phyloP scores from a whole-genome alignment of 2,888 invertebrate genomes.

The Synergus laeviventris region DNA sequence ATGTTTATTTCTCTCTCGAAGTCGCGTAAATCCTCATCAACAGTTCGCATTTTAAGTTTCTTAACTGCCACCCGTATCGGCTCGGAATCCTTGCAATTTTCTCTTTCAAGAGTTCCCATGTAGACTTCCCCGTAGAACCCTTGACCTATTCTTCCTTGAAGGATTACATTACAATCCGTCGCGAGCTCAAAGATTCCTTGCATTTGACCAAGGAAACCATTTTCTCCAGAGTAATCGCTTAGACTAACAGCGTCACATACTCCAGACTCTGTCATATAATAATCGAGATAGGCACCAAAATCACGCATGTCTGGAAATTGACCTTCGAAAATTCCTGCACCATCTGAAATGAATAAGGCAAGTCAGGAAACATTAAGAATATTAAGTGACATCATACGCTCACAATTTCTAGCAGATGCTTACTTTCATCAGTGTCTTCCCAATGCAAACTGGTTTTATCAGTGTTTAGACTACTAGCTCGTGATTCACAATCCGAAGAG shows the following conservation, averaged over 20 bases:
- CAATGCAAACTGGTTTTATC: constrained; percentile 69
- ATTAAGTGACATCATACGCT: not conserved
- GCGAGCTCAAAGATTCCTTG: constrained; percentile 79
- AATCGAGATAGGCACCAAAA: constrained; percentile 62
- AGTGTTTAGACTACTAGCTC: constrained; percentile 67
- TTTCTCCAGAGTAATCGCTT: constrained; percentile 43
- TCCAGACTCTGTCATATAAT: constrained; percentile 63
- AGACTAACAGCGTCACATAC: constrained; percentile 48
- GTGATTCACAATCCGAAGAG: constrained; percentile 68
- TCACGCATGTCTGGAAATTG: constrained; percentile 57
- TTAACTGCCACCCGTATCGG: constrained; percentile 83
- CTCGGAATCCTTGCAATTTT: constrained; percentile 76
- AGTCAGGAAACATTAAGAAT: not conserved
- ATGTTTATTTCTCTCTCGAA: constrained; percentile 91
- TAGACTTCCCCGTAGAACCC: constrained; percentile 93
- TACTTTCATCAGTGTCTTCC: constrained; percentile 68
- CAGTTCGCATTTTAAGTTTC: constrained; percentile 79
- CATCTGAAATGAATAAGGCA: not conserved
- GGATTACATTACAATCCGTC: constrained; percentile 79
- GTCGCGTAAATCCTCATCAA: constrained; percentile 80
- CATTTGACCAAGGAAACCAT: constrained; percentile 71
- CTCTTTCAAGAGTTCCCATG: constrained; percentile 83
- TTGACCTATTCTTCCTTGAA: constrained; percentile 82
- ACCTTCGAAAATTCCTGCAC: not conserved
- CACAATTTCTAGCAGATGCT: constrained; percentile 37